Conservation (phyloP, 2,888 invertebrate genomes). For the Chymomyza amoena region DNA sequence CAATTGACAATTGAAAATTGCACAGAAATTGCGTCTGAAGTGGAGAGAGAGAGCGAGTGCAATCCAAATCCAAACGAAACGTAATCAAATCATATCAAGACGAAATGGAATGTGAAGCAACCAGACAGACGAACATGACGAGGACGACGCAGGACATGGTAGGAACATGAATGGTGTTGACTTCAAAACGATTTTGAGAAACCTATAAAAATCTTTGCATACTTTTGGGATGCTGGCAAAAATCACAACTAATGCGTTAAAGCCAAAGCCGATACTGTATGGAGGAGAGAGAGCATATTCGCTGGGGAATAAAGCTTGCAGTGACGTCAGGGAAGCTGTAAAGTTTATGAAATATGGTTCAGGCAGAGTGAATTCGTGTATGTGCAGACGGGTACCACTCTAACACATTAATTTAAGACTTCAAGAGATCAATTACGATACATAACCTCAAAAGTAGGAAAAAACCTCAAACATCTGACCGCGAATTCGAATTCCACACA, state of each 20-base stretch:
- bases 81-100: slow-evolving; percentile 17
- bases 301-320: not conserved
- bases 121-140: not conserved
- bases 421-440: too few species aligned
- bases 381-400: too few species aligned
- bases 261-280: not conserved
- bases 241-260: slow-evolving; percentile 63
- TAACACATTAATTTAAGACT: too few species aligned
- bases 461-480: too few species aligned
- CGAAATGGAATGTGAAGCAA: slow-evolving; percentile 30
- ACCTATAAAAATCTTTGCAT: slow-evolving; percentile 52
- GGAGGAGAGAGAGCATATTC: not conserved
- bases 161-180: not conserved
- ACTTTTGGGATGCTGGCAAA: slow-evolving; percentile 57
- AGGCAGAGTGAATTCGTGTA: too few species aligned
- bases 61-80: slow-evolving; percentile 46
- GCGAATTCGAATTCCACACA: too few species aligned
- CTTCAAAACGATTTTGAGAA: slow-evolving; percentile 57
- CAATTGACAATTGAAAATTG: slow-evolving; percentile 63
- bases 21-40: slow-evolving; percentile 21
- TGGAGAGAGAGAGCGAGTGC: not conserved
- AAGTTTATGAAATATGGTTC: too few species aligned
- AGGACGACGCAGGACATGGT: not conserved
- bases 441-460: too few species aligned
- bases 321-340: not conserved